Percentiles rank a stretch among this genome's conserved stretches.
Conservation (phyloP, 2,888 invertebrate species). For the Athetis lepigone region DNA sequence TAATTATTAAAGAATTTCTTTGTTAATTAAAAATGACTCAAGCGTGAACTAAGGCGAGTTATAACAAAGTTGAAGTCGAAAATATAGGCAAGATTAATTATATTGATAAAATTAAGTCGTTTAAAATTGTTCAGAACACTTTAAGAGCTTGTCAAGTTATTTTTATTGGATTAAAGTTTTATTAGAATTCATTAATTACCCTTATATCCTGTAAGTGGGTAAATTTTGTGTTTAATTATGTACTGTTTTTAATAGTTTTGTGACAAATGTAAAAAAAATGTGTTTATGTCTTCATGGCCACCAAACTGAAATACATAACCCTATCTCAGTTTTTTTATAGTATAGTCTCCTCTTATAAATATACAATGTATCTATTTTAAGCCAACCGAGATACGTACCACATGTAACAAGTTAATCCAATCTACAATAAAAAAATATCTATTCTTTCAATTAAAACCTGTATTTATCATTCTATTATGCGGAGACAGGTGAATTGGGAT, state of each 20-base stretch:
- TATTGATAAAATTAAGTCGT: constrained; percentile 39
- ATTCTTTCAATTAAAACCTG: constrained; percentile 71
- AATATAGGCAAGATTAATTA: constrained; percentile 42
- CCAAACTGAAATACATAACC: too few species aligned
- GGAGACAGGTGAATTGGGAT: constrained; percentile 77
- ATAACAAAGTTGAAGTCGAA: constrained; percentile 43
- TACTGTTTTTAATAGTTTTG: constrained; percentile 23
- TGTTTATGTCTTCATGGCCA: too few species aligned
- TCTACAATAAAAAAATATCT: constrained; percentile 17
- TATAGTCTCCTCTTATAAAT: constrained; percentile 9
- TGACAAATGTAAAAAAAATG: too few species aligned
- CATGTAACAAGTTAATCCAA: constrained; percentile 16
- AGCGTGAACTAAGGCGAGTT: constrained; percentile 23
- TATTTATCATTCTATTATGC: constrained; percentile 74
- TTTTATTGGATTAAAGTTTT: constrained; percentile 40
- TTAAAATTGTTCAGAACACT: constrained; percentile 36
- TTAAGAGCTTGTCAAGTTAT: constrained; percentile 33
- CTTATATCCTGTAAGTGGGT: constrained; percentile 1
- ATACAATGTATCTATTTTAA: constrained; percentile 12
- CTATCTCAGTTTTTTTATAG: constrained; percentile 49
- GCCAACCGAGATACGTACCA: constrained; percentile 10
- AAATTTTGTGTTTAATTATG: not conserved
- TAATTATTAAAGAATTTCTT: not conserved
- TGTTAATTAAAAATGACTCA: constrained; percentile 11
- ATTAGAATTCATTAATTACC: constrained; percentile 29